Evolutionary conservation across 2,888 invertebrate genomes (phyloP).

Genomic region (Heliconius erato): DNA sequence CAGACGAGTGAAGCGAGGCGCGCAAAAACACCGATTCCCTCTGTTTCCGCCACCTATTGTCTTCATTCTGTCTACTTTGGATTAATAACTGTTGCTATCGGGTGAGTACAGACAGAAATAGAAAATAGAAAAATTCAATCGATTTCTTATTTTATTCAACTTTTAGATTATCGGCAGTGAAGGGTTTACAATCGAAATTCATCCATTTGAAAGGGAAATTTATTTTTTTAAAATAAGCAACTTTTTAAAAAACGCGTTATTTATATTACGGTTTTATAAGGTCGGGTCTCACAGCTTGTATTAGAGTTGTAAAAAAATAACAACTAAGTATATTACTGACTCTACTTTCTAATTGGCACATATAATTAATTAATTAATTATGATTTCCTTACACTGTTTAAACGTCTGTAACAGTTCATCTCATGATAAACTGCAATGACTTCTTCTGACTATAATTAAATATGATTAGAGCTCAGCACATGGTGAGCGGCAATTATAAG

Average conservation of each 20-base stretch:
- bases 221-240: not conserved
- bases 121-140: constrained; percentile 17
- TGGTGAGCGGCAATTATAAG: constrained; percentile 81
- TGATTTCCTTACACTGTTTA: constrained; percentile 74
- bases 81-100: constrained; percentile 65
- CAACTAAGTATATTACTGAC: constrained; percentile 37
- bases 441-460: constrained; percentile 82
- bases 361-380: constrained; percentile 42
- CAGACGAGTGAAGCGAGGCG: constrained; percentile 69
- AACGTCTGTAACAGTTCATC: constrained; percentile 83
- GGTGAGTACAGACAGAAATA: constrained; percentile 37
- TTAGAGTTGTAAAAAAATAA: not conserved
- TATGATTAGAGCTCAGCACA: constrained; percentile 84
- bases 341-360: constrained; percentile 54
- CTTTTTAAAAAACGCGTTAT: not conserved
- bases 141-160: not conserved
- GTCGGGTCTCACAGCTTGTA: not conserved
- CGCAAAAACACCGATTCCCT: constrained; percentile 73
- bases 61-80: constrained; percentile 73
- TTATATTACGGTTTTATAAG: not conserved
- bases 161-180: not conserved
- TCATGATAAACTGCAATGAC: constrained; percentile 85
- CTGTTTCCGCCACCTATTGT: constrained; percentile 81
- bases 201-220: not conserved
- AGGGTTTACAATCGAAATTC: not conserved